phyloP scores from a whole-genome alignment of 2,888 invertebrate genomes.

The Lycia hirtaria region DNA sequence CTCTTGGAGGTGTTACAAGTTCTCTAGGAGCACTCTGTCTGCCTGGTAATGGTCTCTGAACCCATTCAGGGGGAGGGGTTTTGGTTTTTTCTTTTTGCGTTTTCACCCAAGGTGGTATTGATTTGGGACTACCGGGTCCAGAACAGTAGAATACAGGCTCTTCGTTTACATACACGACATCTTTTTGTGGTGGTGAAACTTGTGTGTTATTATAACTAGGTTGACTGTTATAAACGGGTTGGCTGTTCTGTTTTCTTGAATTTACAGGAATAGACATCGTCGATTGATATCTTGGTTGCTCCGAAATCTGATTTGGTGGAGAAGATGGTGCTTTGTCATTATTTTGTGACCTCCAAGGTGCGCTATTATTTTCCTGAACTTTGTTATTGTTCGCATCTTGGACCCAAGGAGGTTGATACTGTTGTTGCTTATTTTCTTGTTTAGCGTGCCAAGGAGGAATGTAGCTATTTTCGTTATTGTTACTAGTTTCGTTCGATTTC shows the following conservation, averaged over 20 bases:
- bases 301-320: constrained; percentile 55
- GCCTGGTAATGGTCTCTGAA: constrained; percentile 71
- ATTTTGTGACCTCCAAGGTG: constrained; percentile 65
- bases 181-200: constrained; percentile 62
- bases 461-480: constrained; percentile 59
- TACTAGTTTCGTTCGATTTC: constrained; percentile 67
- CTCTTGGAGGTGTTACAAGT: constrained; percentile 72
- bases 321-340: constrained; percentile 52
- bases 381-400: constrained; percentile 69
- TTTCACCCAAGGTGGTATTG: constrained; percentile 78
- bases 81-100: constrained; percentile 81
- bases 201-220: constrained; percentile 59
- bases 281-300: constrained; percentile 76
- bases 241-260: constrained; percentile 66
- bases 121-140: constrained; percentile 78
- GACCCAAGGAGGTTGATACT: constrained; percentile 67
- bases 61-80: constrained; percentile 80
- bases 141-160: constrained; percentile 78
- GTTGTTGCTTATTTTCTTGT: constrained; percentile 64
- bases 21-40: constrained; percentile 72
- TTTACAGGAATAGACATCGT: constrained; percentile 80
- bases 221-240: constrained; percentile 52
- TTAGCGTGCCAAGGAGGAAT: constrained; percentile 62
- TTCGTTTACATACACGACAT: constrained; percentile 76
- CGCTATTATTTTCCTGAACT: constrained; percentile 56